These are phyloP conservation scores for Mixornis gularis DNA, from an alignment of 2,113 vertebrate genomes.

Conservation along the genomic window DNA sequence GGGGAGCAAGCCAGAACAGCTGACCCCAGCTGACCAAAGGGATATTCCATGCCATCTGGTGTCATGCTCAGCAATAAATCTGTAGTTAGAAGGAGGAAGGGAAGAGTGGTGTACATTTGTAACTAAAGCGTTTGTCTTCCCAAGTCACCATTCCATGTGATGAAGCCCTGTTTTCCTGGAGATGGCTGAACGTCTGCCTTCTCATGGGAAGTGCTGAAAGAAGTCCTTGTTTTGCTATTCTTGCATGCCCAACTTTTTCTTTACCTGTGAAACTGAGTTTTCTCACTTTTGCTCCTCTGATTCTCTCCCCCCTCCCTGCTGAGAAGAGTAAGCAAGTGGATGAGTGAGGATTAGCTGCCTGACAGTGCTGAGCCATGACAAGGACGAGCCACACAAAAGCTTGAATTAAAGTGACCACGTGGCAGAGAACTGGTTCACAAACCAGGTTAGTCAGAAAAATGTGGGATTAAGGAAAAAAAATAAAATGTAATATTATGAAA, in stretches of 20 bases:
- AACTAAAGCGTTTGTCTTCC: background rate
- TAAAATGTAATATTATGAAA: background rate
- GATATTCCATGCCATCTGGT: too few relatives aligned
- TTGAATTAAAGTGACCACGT: background rate
- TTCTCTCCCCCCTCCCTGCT: background rate
- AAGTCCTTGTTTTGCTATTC: background rate
- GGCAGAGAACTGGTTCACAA: background rate
- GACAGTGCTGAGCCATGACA: background rate
- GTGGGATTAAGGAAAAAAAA: background rate
- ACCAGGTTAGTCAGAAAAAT: background rate
- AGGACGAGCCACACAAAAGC: background rate
- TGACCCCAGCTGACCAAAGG: background rate
- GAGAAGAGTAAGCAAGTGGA: accelerated
- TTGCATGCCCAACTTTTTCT: background rate
- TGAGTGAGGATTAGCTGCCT: background rate
- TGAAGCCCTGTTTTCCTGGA: background rate
- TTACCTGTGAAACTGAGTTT: background rate
- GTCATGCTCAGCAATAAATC: background rate
- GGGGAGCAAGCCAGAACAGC: background rate
- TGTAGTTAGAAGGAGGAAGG: background rate
- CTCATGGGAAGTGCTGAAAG: background rate
- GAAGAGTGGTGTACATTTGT: background rate
- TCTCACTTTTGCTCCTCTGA: background rate
- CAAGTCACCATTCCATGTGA: background rate
- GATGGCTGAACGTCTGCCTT: background rate